Evolutionary conservation across 2,797 vertebrate species (phyloP).

Genomic region (Euthynnus affinis): DNA sequence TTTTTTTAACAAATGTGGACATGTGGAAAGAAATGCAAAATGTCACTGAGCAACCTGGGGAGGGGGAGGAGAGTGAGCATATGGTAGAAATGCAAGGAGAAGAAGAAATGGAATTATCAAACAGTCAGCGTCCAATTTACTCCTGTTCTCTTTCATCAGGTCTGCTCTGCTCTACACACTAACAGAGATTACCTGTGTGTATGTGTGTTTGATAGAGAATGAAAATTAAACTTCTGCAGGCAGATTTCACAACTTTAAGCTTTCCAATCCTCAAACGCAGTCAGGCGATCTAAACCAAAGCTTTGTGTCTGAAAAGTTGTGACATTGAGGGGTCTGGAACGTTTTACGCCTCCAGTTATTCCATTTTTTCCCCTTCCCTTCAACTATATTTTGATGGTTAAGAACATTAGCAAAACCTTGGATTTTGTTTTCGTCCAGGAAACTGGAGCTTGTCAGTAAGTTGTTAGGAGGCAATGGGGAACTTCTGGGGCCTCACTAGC

Average conservation of each 20-base stretch:
- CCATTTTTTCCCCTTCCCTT: conserved; percentile 23
- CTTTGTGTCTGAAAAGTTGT: conserved; percentile 56
- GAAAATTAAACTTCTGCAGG: conserved; percentile 56
- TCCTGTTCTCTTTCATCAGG: conserved; percentile 44
- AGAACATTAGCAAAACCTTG: conserved; percentile 36
- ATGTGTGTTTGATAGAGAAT: conserved; percentile 33
- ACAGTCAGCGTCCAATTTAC: conserved; percentile 48
- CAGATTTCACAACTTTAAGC: conserved; percentile 45
- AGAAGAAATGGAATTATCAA: conserved; percentile 52
- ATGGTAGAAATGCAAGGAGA: conserved; percentile 50
- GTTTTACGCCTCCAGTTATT: conserved; percentile 64
- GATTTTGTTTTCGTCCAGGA: conserved; percentile 37
- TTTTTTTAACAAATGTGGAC: conserved; percentile 13
- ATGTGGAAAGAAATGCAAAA: conserved; percentile 13
- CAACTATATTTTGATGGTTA: conserved; percentile 42
- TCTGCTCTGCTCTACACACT: conserved; percentile 33
- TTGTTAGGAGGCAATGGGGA: conserved; percentile 13
- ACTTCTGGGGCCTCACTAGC: not conserved
- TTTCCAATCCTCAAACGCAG: conserved; percentile 51
- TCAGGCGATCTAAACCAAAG: conserved; percentile 52
- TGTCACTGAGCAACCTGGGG: conserved; percentile 43
- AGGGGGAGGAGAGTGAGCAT: conserved; percentile 33
- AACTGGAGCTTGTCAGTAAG: conserved; percentile 17
- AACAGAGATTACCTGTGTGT: conserved; percentile 38
- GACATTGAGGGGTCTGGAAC: conserved; percentile 73